phyloP scores from a whole-genome alignment of 2,797 vertebrate species.

The Antrozous pallidus region DNA sequence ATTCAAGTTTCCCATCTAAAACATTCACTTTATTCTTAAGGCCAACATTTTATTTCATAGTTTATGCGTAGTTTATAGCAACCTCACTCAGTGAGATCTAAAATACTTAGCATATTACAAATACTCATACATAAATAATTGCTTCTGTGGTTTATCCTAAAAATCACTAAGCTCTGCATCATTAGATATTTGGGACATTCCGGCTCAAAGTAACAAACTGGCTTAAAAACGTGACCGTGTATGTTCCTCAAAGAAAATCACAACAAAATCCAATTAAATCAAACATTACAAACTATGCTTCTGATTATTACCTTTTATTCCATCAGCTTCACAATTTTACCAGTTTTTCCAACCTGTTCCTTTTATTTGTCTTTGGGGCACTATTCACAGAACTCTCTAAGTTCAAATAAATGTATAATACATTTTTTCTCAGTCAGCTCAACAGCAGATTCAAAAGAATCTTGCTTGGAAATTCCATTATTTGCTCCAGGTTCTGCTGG shows the following conservation, averaged over 20 bases:
- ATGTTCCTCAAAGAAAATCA: background rate
- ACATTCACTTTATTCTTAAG: background rate
- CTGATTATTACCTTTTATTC: background rate
- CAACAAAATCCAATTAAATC: background rate
- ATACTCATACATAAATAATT: background rate
- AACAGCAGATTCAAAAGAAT: conserved; percentile 43
- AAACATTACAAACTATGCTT: background rate
- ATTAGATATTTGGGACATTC: background rate
- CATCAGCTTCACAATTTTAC: background rate
- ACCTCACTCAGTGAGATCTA: background rate
- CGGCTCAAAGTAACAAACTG: background rate
- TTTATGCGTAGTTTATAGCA: background rate
- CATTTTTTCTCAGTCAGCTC: background rate
- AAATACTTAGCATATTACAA: background rate
- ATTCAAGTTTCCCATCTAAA: background rate
- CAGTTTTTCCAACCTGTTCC: background rate
- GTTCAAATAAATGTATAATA: background rate
- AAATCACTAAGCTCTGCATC: background rate
- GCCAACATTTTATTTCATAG: background rate
- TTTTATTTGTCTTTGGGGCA: background rate
- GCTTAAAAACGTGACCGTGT: background rate
- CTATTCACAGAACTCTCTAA: background rate
- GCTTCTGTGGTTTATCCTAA: background rate
- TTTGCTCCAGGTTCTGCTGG: conserved; percentile 32
- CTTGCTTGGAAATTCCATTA: conserved; percentile 40